Base-by-base conservation (phyloP, 2,113 vertebrate genomes). In the Mastomys natalensis region DNA sequence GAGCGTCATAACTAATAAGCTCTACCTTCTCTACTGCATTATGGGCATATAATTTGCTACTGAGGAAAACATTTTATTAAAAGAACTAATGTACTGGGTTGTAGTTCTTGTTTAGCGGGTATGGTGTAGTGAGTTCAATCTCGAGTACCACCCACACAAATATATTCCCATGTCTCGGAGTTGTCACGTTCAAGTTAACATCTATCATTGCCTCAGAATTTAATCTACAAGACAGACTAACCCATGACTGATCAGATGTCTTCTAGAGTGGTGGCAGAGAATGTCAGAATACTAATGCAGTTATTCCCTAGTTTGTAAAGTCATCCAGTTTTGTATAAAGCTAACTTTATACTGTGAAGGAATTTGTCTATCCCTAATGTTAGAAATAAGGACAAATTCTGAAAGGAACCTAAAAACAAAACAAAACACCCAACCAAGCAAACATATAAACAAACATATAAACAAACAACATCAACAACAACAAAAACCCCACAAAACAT, bases 351-450 rank as follows among this genome's bases (percentile, higher is more conserved):
- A 89, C 37, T 74, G 81, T n/a, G 29, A 89, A 62, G 40, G 43
- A 80, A 86, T 92, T 66, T 62, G n/a, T 1, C 19, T 43, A 34
- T 48, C 73, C 91, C 5, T 78, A 37, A 77, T 96, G 53, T 95
- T 60, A 82, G 64, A 97, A 96, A 86, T 48, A 92, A 53, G 45
- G 5, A 70, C 31, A 92, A 51, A 77, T 93, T 85, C n/a, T 95
- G 31, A 24, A 94, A n/a, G 19, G 62, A 78, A 76, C 10, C 34
- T 53, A 3, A 82, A 55, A 66, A 51, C 64, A 31, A 68, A 68
- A 31, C 12, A 31, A 66, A 31, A 29, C 17, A 58, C 55, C 29
- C 10, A 66, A 31, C 9, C 26, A 66, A 66, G 3, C 24, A 64
- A 64, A 11, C 12, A 34, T 34, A 15, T 68, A 72, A 40, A 51